A percentile compares a stretch with the other conserved stretches of the same genome.
Evolutionary conservation across 2,113 vertebrate species (phyloP).

Genomic region (Melospiza georgiana): DNA sequence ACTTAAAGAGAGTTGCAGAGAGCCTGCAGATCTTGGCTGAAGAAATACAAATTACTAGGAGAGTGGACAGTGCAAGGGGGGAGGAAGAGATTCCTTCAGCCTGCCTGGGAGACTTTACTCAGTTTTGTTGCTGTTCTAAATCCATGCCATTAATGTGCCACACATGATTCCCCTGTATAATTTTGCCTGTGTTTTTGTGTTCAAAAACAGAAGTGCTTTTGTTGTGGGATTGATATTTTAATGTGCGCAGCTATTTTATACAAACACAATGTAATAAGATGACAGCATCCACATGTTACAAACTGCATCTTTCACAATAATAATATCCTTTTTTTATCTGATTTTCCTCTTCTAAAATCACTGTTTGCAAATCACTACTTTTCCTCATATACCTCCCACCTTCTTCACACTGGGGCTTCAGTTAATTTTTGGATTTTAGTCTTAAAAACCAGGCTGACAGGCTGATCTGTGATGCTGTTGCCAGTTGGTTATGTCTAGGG

Average conservation of each 20-base stretch:
- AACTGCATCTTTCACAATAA: neutral
- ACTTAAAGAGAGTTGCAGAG: neutral
- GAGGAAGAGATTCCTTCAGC: neutral
- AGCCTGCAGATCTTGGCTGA: neutral
- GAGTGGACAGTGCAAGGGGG: neutral
- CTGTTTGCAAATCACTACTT: neutral
- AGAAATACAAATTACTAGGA: neutral
- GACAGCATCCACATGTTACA: neutral
- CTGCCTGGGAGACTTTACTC: neutral
- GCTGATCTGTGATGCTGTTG: slow-evolving; percentile 3
- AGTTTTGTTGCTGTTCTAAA: neutral
- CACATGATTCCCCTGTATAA: neutral
- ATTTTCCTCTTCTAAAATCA: neutral
- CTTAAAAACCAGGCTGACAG: neutral
- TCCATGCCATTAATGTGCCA: rapidly evolving
- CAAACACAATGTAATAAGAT: neutral
- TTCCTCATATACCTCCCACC: neutral
- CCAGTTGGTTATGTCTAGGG: slow-evolving; percentile 1
- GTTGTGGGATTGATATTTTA: neutral
- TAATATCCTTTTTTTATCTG: neutral
- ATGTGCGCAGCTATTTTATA: neutral
- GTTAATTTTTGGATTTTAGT: neutral
- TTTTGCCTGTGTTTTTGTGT: neutral
- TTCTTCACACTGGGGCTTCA: neutral
- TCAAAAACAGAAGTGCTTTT: neutral